Evolutionary conservation across 1,140 invertebrate genomes (phyloP).

Genomic region (Holcopasites calliopsidis): DNA sequence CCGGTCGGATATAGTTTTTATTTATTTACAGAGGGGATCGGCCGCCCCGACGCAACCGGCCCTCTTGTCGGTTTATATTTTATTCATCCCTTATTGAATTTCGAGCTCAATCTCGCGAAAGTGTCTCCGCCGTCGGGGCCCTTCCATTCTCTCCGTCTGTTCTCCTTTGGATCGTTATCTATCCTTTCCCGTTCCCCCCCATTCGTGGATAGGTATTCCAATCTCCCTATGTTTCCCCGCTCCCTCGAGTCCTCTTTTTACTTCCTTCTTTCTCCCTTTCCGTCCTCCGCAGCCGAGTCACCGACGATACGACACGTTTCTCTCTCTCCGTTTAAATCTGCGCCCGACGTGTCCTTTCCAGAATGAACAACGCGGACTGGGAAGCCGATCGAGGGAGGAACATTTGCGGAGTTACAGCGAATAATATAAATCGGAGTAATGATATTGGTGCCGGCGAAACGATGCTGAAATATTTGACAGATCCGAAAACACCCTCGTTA

Average conservation of each 20-base stretch:
- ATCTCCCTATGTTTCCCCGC: conserved; percentile 54
- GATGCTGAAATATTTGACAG: not conserved
- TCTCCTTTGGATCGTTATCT: conserved; percentile 50
- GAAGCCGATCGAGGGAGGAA: no score
- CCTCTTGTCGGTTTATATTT: conserved; percentile 76
- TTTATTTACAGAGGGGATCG: conserved; percentile 73
- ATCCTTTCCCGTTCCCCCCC: conserved; percentile 41
- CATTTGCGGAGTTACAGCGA: no score
- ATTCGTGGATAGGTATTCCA: conserved; percentile 58
- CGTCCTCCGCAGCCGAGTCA: conserved; percentile 4
- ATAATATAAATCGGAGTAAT: no score
- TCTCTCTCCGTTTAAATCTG: conserved; percentile 16
- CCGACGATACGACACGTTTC: conserved; percentile 16
- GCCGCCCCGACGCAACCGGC: conserved; percentile 47
- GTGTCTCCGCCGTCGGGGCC: conserved; percentile 72
- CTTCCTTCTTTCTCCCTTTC: not conserved
- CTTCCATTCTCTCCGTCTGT: conserved; percentile 48
- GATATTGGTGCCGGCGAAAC: not conserved
- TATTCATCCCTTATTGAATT: conserved; percentile 80
- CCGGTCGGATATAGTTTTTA: conserved; percentile 68
- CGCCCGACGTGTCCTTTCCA: conserved; percentile 33
- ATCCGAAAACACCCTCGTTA: not conserved
- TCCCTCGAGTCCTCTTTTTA: not conserved
- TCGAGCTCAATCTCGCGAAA: conserved; percentile 78
- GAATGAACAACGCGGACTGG: no score